Evolutionary conservation across 2,888 invertebrate species (phyloP), one percentile per base, ranked within the genome.

Genomic region (Clepsis dumicolana): DNA sequence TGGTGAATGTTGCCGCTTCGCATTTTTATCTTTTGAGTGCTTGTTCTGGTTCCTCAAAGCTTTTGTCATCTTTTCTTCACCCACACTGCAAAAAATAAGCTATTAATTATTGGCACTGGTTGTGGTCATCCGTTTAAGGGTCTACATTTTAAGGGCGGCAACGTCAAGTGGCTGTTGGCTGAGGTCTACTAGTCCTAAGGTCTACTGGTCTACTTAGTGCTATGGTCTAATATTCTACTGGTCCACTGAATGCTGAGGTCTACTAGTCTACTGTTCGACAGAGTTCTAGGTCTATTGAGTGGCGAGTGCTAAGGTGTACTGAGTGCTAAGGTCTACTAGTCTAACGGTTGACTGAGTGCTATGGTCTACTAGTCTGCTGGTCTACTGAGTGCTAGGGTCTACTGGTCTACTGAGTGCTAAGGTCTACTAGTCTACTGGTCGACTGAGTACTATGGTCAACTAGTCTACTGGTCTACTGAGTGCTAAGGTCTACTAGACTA

Each of bases 1-100:
- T 27, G 68, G 75, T 14, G 88, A 90, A 72, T 80, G 88, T 62
- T 76, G 80, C 1, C 90, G 77, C 73, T 90, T 90, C 2, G 73
- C 71, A 25, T 78, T 81, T 41, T 82, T 78, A 53, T 85, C 77
- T 56, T 89, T 94, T 24, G 92, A 92, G 70, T 95, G 89, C 78
- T 96, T 96, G 77, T 96, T 96, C 81, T 96, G 96, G 81, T 96
- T 96, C 29, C 86, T 91, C 73, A 91, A 87, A 62, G 95, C 95
- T 78, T 96, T 96, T 0, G 91, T 81, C 71, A 94, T 91, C 80
- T 94, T 95, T 10, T 94, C 92, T 27, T 95, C 95, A 0, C 95
- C 95, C 65, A 95, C 87, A 93, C 96, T 96, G 80, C 21, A 85
- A 83, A 67, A 73, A 76, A 72, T 48, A 59, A 48, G 3, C 4